phyloP scores from a whole-genome alignment of 2,888 invertebrate genomes.

The Drosophila mimica region DNA sequence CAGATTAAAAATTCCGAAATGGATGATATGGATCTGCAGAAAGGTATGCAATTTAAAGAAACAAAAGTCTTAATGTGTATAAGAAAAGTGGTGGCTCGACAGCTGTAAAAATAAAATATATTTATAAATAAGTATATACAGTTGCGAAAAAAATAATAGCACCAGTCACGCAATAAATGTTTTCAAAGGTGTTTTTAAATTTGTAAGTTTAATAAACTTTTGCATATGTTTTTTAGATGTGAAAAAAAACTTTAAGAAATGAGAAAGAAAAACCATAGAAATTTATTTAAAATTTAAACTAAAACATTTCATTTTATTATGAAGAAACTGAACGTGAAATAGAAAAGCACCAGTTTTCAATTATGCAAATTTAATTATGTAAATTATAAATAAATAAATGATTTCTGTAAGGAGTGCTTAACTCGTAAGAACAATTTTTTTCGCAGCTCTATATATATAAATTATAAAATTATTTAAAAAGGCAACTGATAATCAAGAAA shows the following conservation, averaged over 20 bases:
- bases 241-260: neutral
- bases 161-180: neutral
- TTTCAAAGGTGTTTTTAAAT: neutral
- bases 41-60: constrained; percentile 73
- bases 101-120: neutral
- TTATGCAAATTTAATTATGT: neutral
- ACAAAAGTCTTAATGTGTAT: neutral
- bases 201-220: neutral
- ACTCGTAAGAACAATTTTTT: no score
- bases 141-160: neutral
- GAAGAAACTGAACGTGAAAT: neutral
- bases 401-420: neutral
- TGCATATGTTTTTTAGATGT: neutral
- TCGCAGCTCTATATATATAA: neutral
- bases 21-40: constrained; percentile 87
- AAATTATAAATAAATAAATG: neutral
- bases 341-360: neutral
- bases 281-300: neutral
- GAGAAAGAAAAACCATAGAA: neutral
- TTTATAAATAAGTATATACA: neutral
- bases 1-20: constrained; percentile 94
- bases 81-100: neutral
- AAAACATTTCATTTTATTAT: neutral
- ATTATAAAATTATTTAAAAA: neutral
- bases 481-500: neutral